A percentile compares a stretch with the other conserved stretches of the same genome.
These are phyloP conservation scores for Sebastes fasciatus DNA, from an alignment of 2,113 vertebrate genomes.

Conservation along the genomic window DNA sequence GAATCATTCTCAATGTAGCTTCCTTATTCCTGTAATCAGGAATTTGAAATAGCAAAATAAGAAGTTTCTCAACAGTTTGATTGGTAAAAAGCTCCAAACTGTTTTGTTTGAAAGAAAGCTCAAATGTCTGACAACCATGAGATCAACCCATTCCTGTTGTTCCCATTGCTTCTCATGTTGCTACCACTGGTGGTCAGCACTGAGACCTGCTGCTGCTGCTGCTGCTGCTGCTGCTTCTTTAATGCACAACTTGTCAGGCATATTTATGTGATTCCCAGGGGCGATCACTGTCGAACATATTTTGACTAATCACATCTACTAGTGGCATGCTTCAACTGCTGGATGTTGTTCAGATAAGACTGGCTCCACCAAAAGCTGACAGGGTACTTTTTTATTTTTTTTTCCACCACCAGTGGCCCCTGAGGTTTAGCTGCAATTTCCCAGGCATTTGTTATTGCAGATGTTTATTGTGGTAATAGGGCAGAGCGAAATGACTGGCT, in stretches of 20 bases:
- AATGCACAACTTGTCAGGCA: slow-evolving; percentile 44
- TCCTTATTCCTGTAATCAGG: neutral
- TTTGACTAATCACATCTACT: slow-evolving; percentile 66
- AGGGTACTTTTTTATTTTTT: neutral
- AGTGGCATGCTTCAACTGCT: slow-evolving; percentile 44
- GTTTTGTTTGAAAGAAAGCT: neutral
- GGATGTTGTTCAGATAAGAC: slow-evolving; percentile 38
- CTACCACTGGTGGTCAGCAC: slow-evolving; percentile 78
- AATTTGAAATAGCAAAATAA: neutral
- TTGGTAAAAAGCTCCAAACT: neutral
- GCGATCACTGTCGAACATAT: slow-evolving; percentile 54
- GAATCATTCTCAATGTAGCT: neutral
- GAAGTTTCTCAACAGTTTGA: neutral
- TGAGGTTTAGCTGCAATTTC: slow-evolving; percentile 37
- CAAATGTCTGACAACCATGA: slow-evolving; percentile 68
- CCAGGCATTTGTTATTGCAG: slow-evolving; percentile 46
- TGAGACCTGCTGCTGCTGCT: slow-evolving; percentile 39
- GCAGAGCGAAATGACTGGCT: slow-evolving; percentile 33
- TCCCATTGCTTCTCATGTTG: slow-evolving; percentile 41
- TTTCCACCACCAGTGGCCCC: neutral
- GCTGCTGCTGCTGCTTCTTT: neutral
- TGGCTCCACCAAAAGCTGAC: slow-evolving; percentile 30
- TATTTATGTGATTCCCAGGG: slow-evolving; percentile 54
- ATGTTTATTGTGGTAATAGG: slow-evolving; percentile 58
- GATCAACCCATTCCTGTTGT: slow-evolving; percentile 60